A percentile compares a stretch with the other conserved stretches of the same genome.
phyloP scores from a whole-genome alignment of 2,797 vertebrate genomes.

The Myotis vivesi region DNA sequence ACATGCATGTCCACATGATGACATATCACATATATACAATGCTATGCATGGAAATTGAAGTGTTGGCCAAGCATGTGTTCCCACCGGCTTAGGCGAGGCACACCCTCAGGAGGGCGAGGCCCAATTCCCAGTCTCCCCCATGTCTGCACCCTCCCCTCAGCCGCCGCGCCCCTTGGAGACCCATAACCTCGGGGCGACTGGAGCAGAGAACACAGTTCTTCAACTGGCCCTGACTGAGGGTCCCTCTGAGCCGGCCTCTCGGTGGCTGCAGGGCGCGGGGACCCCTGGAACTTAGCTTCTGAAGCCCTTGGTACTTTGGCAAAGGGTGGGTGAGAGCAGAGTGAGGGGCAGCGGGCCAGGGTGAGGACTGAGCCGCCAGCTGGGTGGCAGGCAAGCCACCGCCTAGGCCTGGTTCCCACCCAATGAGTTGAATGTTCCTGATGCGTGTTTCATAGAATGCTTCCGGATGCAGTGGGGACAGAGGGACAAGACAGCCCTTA shows the following conservation, averaged over 20 bases:
- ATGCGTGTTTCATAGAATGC: neutral
- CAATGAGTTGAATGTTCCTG: fast-evolving
- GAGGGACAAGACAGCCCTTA: neutral
- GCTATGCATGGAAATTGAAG: neutral
- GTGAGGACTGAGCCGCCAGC: neutral
- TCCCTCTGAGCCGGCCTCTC: fast-evolving
- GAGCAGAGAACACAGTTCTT: neutral
- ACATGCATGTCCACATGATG: fast-evolving
- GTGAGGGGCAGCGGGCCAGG: neutral
- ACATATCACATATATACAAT: neutral
- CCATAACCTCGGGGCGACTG: fast-evolving
- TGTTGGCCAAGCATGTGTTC: fast-evolving
- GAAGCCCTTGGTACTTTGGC: neutral
- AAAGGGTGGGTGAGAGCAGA: neutral
- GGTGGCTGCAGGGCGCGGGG: fast-evolving
- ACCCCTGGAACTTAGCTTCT: neutral
- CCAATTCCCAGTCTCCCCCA: neutral
- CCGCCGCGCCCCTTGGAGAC: neutral
- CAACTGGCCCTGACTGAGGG: neutral
- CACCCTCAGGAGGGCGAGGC: fast-evolving
- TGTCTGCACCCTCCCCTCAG: no score
- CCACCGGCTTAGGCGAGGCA: fast-evolving
- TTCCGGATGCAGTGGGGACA: fast-evolving
- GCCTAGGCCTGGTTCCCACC: fast-evolving
- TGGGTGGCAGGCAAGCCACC: fast-evolving